These are phyloP conservation scores for Oopsacas minuta DNA, from an alignment of 37 sponge, comb jelly and placozoan species.

Conservation along the genomic window DNA sequence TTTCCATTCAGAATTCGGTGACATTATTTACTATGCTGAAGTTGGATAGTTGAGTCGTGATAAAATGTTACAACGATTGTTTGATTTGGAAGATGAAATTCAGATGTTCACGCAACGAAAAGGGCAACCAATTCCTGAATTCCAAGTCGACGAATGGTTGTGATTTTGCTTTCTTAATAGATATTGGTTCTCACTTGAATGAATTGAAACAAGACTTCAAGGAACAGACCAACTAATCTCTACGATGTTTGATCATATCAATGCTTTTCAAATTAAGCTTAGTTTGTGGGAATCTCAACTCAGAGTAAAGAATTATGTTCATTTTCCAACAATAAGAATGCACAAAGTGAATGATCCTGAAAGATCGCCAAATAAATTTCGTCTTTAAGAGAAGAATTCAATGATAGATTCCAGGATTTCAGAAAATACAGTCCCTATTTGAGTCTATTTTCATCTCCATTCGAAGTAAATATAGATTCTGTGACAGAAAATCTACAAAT, in stretches of 20 bases:
- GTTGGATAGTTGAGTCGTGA: neutral
- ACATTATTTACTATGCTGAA: conserved; percentile 2
- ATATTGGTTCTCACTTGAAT: neutral
- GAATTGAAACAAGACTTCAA: neutral
- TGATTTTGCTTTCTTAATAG: conserved; percentile 13
- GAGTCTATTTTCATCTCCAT: neutral
- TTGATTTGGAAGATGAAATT: neutral
- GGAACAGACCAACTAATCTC: neutral
- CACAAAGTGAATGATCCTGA: neutral
- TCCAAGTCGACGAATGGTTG: neutral
- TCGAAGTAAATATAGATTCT: neutral
- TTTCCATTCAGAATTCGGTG: neutral
- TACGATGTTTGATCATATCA: neutral
- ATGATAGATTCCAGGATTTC: neutral
- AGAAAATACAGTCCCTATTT: neutral
- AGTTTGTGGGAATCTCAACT: neutral
- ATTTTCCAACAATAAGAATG: neutral
- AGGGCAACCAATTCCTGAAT: neutral
- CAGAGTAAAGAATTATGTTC: neutral
- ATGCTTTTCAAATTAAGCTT: neutral
- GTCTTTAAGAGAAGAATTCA: neutral
- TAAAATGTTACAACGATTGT: conserved; percentile 3
- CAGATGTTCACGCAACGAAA: neutral
- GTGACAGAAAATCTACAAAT: neutral
- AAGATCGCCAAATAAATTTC: neutral